phyloP scores from a whole-genome alignment of 2,113 vertebrate genomes.

The Gasterosteus aculeatus region DNA sequence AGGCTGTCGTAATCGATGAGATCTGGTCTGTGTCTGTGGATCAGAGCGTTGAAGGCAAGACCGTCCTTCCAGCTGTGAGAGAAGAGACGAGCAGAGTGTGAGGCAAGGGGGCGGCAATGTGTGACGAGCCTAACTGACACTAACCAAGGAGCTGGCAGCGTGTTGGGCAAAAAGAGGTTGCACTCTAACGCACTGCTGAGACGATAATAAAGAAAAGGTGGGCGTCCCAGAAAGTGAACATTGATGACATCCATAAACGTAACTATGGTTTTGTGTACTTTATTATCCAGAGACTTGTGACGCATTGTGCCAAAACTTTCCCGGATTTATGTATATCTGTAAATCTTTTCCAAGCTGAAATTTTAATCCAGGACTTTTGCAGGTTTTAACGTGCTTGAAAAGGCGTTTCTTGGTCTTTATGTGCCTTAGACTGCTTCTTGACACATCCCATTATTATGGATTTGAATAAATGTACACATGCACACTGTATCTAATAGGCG shows the following conservation, averaged over 20 bases:
- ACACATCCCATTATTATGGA: neutral
- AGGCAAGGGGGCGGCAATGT: neutral
- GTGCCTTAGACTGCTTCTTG: neutral
- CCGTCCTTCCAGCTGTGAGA: slow-evolving; percentile 93
- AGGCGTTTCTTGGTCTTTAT: neutral
- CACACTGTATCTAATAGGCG: neutral
- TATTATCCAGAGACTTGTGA: neutral
- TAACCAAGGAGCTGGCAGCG: neutral
- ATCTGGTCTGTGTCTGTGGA: slow-evolving; percentile 94
- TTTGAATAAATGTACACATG: neutral
- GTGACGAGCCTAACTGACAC: neutral
- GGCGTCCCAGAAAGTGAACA: no score
- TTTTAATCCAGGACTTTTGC: neutral
- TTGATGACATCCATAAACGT: neutral
- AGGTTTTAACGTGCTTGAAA: neutral
- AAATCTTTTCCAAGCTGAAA: neutral
- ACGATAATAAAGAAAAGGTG: neutral
- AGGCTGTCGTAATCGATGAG: slow-evolving; percentile 95
- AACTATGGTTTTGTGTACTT: neutral
- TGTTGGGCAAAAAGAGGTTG: neutral
- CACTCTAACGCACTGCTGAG: neutral
- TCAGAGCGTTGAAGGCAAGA: slow-evolving; percentile 94
- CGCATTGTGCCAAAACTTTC: neutral
- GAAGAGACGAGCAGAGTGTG: neutral
- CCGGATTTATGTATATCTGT: no score